Base-by-base conservation (phyloP, 2,113 vertebrate species). In the Thunnus thynnus region DNA sequence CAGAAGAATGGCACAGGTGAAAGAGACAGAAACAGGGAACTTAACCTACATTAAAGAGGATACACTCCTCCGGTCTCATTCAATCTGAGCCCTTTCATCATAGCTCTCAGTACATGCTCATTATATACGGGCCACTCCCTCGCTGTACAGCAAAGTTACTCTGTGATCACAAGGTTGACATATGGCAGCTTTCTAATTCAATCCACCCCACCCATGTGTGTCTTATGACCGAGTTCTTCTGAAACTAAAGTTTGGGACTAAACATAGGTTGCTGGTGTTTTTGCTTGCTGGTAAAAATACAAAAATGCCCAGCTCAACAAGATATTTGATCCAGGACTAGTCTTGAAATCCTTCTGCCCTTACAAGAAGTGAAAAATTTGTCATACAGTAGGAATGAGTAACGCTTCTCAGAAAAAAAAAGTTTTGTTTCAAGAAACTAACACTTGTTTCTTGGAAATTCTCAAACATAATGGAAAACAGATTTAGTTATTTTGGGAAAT, bases 151-250 rank as follows among this genome's bases (percentile, higher is more conserved):
- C 78, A 48, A 57, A 85, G 72, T 48, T 60, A 66, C 64, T 52
- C 73, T 72, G 80, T 89, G 88, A 93, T 91, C 90, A 91, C 81
- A 89, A 64, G 79, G 78, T 65, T 69, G 76, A 72, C 88, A 72
- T 86, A 87, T 86, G 84, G 88, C 74, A 70, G 86, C 82, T 73
- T 78, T 88, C 82, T 89, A 88, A 86, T 91, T 89, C 62, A 2
- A 75, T 64, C 58, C 73, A 46, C 80, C 61, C 82, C 78, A 1
- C 87, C 90, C 89, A 25, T 56, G 22, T 58, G 66, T 22, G 10
- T 67, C 68, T 22, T 76, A 13, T 20, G 61, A 69, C 68, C 68
- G 30, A 22, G 32, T 46, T 80, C 62, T 36, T 60, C 57, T 50
- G 50, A 64, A 65, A 82, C 22, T 80, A 18, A 57, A 65, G 20